Base-by-base conservation (phyloP, 2,113 vertebrate genomes). In the Gila orcuttii region DNA sequence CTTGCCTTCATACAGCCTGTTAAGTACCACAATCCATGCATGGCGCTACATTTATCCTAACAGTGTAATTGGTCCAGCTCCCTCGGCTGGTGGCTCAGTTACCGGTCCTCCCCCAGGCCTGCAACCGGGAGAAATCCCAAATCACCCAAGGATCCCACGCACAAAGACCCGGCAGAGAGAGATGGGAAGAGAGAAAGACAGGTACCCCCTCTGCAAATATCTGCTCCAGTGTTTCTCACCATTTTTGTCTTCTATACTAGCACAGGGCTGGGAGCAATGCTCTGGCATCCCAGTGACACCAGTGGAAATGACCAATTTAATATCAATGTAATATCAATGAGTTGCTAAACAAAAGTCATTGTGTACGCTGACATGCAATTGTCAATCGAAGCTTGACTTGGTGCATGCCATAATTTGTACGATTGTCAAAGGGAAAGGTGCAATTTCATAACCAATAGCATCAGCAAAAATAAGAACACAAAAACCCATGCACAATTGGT, bases 11-110 rank as follows among this genome's bases (percentile, higher is more conserved):
- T 91, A 86, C 88, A 86, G 90, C 90, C 93, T 94, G 93, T 95
- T 95, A 95, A 95, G 93, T 95, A 96, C 95, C 94, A 94, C 94
- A 94, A 94, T 94, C 94, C 93, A 92, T 94, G 94, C 93, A 93
- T 93, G 93, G 93, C 89, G 91, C 93, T 93, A 93, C 94, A 94
- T 94, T 95, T 94, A 95, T 95, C 94, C 94, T 94, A 94, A 92
- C 93, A 93, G 89, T 93, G 93, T 96, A 95, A 96, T 95, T 95
- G 96, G 95, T 93, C 94, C 94, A 95, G 93, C 94, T 96, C 92
- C 95, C 92, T 93, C 85, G 92, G 93, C 93, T 90, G 90, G 93
- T 95, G 94, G 93, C 94, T 95, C 94, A 95, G 93, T 95, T 89
- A 93, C 91, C 83, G 90, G 91, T 92, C 94, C 93, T 94, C 93